Evolutionary conservation across 2,113 vertebrate genomes (phyloP).

Genomic region (Calidris pygmaea): DNA sequence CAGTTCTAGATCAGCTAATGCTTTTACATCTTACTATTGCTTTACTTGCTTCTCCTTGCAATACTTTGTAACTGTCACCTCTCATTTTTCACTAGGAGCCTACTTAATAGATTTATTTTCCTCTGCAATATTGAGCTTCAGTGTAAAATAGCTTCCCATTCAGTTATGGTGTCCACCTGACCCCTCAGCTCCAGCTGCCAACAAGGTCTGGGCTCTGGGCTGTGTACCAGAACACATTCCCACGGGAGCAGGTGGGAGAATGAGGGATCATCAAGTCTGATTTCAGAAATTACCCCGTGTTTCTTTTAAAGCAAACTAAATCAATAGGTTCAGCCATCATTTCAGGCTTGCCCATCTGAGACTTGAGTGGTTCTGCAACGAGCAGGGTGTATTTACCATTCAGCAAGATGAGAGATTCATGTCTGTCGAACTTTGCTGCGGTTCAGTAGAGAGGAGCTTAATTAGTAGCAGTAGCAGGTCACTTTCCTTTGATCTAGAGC

Average conservation of each 20-base stretch:
- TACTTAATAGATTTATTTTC: background rate
- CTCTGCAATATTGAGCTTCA: background rate
- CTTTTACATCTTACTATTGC: background rate
- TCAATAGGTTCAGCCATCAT: background rate
- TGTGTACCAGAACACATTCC: background rate
- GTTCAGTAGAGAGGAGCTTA: background rate
- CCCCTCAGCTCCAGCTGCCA: background rate
- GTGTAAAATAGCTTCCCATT: background rate
- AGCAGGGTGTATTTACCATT: background rate
- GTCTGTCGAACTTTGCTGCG: background rate
- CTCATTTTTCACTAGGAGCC: background rate
- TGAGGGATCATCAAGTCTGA: background rate
- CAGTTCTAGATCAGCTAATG: background rate
- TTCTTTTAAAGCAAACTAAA: conserved; percentile 4
- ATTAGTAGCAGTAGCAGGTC: background rate
- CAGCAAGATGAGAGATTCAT: background rate
- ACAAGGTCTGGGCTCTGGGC: background rate
- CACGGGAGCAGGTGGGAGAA: background rate
- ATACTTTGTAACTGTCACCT: background rate
- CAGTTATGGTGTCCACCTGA: background rate
- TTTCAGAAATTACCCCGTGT: background rate
- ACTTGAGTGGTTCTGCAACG: background rate
- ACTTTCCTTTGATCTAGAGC: background rate
- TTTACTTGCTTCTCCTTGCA: background rate
- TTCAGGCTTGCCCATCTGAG: background rate